phyloP scores from a whole-genome alignment of 2,888 invertebrate species.

The Orthosia incerta region DNA sequence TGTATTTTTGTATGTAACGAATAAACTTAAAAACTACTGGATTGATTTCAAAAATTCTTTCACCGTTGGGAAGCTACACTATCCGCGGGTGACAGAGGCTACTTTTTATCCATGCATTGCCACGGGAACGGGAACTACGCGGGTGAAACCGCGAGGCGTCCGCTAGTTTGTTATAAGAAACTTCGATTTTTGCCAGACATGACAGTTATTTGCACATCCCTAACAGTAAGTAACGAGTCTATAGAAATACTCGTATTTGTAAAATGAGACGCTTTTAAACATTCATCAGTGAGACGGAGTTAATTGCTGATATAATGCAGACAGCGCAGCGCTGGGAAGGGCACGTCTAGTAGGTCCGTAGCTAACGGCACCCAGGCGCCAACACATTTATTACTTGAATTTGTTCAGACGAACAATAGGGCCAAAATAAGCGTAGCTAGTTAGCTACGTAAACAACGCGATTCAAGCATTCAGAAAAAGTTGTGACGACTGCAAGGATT shows the following conservation, averaged over 20 bases:
- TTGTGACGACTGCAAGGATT: conserved; percentile 8
- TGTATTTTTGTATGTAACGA: too few species aligned
- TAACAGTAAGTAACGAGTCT: conserved; percentile 5
- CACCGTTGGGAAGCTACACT: too few species aligned
- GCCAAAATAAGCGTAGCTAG: conserved; percentile 28
- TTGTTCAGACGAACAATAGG: conserved; percentile 59
- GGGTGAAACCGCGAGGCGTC: too few species aligned
- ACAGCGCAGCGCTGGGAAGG: conserved; percentile 53
- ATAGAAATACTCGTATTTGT: conserved; percentile 11
- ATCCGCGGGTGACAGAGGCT: too few species aligned
- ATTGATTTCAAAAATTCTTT: too few species aligned
- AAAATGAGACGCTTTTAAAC: conserved; percentile 43
- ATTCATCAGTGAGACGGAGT: conserved; percentile 49
- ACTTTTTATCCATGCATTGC: too few species aligned
- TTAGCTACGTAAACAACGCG: conserved; percentile 12
- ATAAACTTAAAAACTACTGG: too few species aligned
- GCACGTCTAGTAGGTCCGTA: conserved; percentile 47
- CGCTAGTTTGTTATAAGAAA: conserved; percentile 4
- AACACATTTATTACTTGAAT: conserved; percentile 63
- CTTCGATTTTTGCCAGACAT: neutral
- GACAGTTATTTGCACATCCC: conserved; percentile 13
- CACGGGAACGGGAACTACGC: too few species aligned
- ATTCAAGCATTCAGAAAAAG: conserved; percentile 27
- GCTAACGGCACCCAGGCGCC: conserved; percentile 60
- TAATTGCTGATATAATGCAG: conserved; percentile 59